A percentile compares a stretch with the other conserved stretches of the same genome.
Evolutionary conservation across 2,113 vertebrate species (phyloP).

Genomic region (Petroica traversi): DNA sequence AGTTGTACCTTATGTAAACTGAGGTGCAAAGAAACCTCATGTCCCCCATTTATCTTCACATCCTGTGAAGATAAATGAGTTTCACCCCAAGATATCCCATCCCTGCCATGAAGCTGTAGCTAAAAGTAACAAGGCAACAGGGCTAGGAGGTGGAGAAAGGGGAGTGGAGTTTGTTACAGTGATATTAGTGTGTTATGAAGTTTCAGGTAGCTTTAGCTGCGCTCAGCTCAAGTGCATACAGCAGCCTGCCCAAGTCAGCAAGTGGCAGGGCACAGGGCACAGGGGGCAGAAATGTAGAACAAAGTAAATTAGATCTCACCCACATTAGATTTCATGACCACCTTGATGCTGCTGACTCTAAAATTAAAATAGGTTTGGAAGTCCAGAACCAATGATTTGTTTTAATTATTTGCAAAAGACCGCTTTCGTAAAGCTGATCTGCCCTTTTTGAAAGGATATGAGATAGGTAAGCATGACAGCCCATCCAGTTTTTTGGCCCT

Average conservation of each 20-base stretch:
- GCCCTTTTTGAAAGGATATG: not conserved
- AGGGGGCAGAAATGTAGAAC: not conserved
- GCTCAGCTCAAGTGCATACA: not conserved
- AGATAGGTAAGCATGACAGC: not conserved
- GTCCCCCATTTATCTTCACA: not conserved
- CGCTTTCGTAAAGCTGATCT: not conserved
- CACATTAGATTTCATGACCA: not conserved
- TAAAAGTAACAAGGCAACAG: not conserved
- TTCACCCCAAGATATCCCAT: not conserved
- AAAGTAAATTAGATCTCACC: not conserved
- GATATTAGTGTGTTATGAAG: not conserved
- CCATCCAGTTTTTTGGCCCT: accelerated
- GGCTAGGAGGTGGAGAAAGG: not conserved
- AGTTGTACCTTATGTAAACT: not conserved
- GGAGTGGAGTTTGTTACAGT: not conserved
- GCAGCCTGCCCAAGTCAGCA: not conserved
- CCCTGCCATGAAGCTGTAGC: not conserved
- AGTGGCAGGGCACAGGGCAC: not conserved
- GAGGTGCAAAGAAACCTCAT: not conserved
- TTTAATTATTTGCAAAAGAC: not conserved
- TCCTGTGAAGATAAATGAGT: not conserved
- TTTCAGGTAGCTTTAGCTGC: not conserved
- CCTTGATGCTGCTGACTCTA: not conserved
- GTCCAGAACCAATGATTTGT: not conserved
- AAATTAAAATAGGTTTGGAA: not conserved